Evolutionary conservation across 2,888 invertebrate species (phyloP).

Genomic region (Zaprionus obscuricornis): DNA sequence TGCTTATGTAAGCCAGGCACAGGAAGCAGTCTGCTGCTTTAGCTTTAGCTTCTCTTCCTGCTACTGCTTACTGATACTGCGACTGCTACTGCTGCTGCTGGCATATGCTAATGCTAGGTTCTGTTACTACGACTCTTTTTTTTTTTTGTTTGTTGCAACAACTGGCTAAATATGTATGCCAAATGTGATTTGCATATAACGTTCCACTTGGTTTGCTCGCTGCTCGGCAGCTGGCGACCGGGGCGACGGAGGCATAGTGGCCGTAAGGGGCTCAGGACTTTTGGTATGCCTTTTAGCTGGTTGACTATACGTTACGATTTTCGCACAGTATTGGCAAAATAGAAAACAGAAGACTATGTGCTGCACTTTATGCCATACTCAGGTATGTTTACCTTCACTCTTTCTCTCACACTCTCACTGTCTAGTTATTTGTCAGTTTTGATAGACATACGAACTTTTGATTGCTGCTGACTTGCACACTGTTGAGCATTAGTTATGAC

Average conservation of each 20-base stretch:
- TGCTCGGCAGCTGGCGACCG: too few relatives aligned
- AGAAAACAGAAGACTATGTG: constrained; percentile 14
- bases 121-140: constrained; percentile 39
- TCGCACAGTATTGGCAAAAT: constrained; percentile 29
- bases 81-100: constrained; percentile 36
- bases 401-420: not conserved
- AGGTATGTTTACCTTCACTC: constrained; percentile 41
- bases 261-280: too few relatives aligned
- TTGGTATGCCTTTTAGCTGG: constrained; percentile 65
- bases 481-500: constrained; percentile 34
- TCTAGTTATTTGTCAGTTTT: constrained; percentile 50
- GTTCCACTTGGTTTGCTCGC: constrained; percentile 46
- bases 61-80: not conserved
- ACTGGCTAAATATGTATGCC: constrained; percentile 71
- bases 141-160: constrained; percentile 42
- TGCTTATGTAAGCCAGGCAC: constrained; percentile 42
- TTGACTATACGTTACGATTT: constrained; percentile 38
- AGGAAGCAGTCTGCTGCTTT: too few relatives aligned
- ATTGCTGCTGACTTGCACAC: not conserved
- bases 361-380: constrained; percentile 41
- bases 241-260: too few relatives aligned
- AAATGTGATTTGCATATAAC: constrained; percentile 77
- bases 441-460: constrained; percentile 29
- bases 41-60: too few relatives aligned
- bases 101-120: constrained; percentile 68